Evolutionary conservation across 2,888 invertebrate species (phyloP), one percentile per base, ranked within the genome.

Genomic region (Drosophila pegasa): DNA sequence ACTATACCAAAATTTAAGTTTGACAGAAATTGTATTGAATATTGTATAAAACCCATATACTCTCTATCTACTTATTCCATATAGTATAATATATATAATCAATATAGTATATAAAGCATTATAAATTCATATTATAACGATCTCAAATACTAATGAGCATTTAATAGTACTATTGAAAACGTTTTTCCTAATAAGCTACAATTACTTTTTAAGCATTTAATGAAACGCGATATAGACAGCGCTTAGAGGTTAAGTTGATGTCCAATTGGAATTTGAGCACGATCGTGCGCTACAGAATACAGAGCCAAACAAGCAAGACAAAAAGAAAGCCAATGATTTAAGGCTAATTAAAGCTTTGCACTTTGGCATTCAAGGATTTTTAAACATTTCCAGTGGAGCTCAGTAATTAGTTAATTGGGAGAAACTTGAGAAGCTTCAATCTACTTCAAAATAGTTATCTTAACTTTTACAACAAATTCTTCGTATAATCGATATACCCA

Each of bases 401-500:
- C 5, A 25, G 9, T 10, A 43, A 10, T n/a, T n/a, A n/a, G n/a
- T n/a, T n/a, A n/a, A n/a, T 45, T 27, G 5, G 10, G 27, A 16
- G 25, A 45, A 45, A 45, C 16, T 43, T n/a, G 1, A 14, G 4
- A 38, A 16, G 0, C 8, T 37, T 18, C 9, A 25, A n/a, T 41
- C n/a, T n/a, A n/a, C 2, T 25, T 22, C 22, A n/a, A n/a, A 14
- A 1, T 41, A 22, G 3, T 14, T 20, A 22, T 41, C 14, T 14
- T 40, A 12, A 18, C 20, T 40, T 40, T 12, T 10, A n/a, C 43
- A 43, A n/a, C n/a, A 25, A 43, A 38, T 9, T 20, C n/a, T n/a
- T n/a, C n/a, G 2, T 18, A 29, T 29, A 18, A 58, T 45, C 43
- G 16, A 45, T 27, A 45, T 45, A 27, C 43, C 43, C 43, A 45